Evolutionary conservation across 2,113 vertebrate genomes (phyloP), one percentile per base, ranked within the genome.

Genomic region (Aspidoscelis tigris): DNA sequence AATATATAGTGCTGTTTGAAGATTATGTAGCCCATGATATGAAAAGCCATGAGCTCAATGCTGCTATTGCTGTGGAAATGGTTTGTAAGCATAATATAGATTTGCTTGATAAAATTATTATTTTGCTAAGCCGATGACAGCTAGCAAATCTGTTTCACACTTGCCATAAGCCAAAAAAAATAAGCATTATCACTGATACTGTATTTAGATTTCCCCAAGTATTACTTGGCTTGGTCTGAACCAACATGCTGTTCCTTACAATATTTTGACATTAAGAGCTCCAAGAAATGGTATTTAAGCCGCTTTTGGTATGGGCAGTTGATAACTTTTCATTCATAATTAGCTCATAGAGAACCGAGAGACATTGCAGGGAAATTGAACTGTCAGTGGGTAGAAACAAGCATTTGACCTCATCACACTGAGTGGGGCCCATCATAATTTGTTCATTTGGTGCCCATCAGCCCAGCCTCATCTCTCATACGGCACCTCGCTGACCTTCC

Each of bases 321-420:
- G 97, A 99, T 99, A 98, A 99, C 97, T 97, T 98, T 99, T 99
- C 98, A 98, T 99, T 99, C 98, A 99, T 99, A 98, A 99, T 99
- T 99, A 99, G 97, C 96, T 96, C 96, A 95, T 97, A 94, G 97
- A 97, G 97, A 99, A 97, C 97, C 96, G 95, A 96, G 96, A 97
- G 96, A 97, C 97, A 96, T 97, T 96, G 97, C 97, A 97, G 97
- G 98, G 98, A 99, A 99, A 99, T 99, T 99, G 98, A 99, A 99
- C 98, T 99, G 98, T 99, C 98, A 99, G 97, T 96, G 96, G 97
- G 94, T 96, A 98, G 97, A 97, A 97, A 97, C 97, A 95, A 97
- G 97, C 97, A 96, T 98, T 99, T 99, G 98, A 99, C 98, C 98
- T 98, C 98, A 99, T 99, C 98, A 98, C 97, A 95, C 97, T 97